Conservation (phyloP, 1,140 invertebrate genomes). For the Drosophila murphyi region DNA sequence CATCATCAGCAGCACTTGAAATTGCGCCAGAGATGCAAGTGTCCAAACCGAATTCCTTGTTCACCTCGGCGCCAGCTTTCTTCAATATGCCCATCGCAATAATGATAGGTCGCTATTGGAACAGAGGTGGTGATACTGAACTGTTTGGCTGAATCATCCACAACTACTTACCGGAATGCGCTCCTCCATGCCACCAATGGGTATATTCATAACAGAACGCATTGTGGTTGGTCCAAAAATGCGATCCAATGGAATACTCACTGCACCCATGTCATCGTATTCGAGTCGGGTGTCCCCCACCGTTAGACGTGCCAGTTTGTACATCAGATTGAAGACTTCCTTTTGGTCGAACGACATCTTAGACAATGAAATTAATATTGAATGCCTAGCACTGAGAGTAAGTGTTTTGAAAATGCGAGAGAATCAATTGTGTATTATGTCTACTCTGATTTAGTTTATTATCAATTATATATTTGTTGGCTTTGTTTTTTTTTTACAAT, state of each 20-base stretch:
- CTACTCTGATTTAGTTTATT: conserved; percentile 4
- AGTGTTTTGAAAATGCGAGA: neutral
- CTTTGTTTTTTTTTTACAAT: too few relatives aligned
- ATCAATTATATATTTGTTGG: too few relatives aligned
- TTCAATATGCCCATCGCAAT: conserved; percentile 98
- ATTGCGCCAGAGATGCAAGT: conserved; percentile 94
- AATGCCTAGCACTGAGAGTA: neutral
- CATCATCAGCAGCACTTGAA: conserved; percentile 96
- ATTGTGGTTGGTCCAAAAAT: conserved; percentile 99
- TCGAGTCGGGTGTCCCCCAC: conserved; percentile 87
- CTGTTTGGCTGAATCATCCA: neutral
- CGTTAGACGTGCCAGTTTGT: conserved; percentile 57
- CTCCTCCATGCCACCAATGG: conserved; percentile 96
- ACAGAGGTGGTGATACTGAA: too few relatives aligned
- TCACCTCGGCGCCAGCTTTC: conserved; percentile 97
- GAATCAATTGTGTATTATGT: neutral
- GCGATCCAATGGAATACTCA: conserved; percentile 95
- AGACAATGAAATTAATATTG: neutral
- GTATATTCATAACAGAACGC: conserved; percentile 97
- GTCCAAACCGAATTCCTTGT: conserved; percentile 96
- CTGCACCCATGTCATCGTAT: conserved; percentile 95
- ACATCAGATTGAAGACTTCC: conserved; percentile 63
- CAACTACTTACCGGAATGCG: conserved; percentile 93
- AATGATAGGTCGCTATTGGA: conserved; percentile 92
- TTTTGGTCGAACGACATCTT: conserved; percentile 74